Conservation (phyloP, 2,888 invertebrate species). For the Entomobrya proxima region DNA sequence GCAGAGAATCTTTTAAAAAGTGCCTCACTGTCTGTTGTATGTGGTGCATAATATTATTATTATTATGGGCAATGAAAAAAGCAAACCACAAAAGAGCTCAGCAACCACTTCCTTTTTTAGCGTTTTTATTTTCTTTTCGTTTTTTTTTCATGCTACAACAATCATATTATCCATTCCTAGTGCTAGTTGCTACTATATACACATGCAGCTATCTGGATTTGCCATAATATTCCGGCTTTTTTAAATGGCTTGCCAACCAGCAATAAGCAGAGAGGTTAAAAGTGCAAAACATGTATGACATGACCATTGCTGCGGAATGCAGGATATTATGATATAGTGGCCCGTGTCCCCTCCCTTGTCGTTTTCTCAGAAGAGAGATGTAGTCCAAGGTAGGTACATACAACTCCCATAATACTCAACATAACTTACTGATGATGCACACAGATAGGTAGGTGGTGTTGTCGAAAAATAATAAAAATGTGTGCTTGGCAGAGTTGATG, state of each 20-base stretch:
- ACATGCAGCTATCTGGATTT: neutral
- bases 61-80: conserved; percentile 37
- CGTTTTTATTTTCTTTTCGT: neutral
- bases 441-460: no score
- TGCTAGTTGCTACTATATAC: neutral
- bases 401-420: no score
- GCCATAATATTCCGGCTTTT: neutral
- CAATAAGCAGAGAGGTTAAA: neutral
- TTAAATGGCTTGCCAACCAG: conserved; percentile 26
- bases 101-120: conserved; percentile 1
- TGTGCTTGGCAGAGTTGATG: no score
- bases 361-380: no score
- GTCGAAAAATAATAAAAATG: no score
- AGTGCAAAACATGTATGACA: neutral
- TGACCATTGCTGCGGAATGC: neutral
- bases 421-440: no score
- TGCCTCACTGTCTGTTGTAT: no score
- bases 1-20: no score
- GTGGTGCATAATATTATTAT: conserved; percentile 32
- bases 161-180: neutral
- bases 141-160: no score
- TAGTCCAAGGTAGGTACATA: no score
- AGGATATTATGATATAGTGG: neutral
- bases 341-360: neutral
- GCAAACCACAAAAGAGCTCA: conserved; percentile 9